These are phyloP conservation scores for Tenebrosternarchus preto DNA, from an alignment of 2,113 vertebrate species.

Conservation along the genomic window DNA sequence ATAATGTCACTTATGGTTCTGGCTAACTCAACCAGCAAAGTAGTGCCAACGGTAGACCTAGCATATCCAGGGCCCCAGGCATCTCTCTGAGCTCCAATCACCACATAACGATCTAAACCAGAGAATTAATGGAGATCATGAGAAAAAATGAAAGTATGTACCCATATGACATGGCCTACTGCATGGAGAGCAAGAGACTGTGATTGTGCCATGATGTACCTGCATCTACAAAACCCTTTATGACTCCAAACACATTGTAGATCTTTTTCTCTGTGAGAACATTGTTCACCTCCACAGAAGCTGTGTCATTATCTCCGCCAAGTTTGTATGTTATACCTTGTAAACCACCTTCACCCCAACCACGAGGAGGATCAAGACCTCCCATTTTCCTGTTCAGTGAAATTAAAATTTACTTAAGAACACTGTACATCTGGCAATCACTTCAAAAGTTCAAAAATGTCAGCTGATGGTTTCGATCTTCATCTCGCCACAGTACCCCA, in stretches of 20 bases:
- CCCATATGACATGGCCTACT: background rate
- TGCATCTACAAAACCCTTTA: conserved; percentile 87
- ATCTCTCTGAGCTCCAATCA: conserved; percentile 91
- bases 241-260: conserved; percentile 86
- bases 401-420: too few species aligned
- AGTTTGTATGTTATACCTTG: conserved; percentile 55
- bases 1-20: conserved; percentile 77
- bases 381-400: conserved; percentile 72
- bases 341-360: background rate
- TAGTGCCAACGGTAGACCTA: conserved; percentile 84
- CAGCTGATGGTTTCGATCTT: too few species aligned
- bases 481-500: conserved; percentile 68
- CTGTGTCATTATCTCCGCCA: conserved; percentile 50
- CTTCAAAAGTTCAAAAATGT: too few species aligned
- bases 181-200: background rate
- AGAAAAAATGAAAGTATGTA: background rate
- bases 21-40: conserved; percentile 84
- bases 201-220: conserved; percentile 68
- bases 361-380: background rate
- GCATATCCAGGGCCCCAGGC: conserved; percentile 85
- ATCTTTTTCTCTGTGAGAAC: conserved; percentile 79
- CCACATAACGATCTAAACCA: conserved; percentile 83
- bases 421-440: too few species aligned
- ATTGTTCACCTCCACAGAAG: conserved; percentile 81
- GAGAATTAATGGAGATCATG: background rate